A percentile compares a stretch with the other conserved stretches of the same genome.
Conservation (phyloP, 1,140 invertebrate species). For the Augochlora pura region DNA sequence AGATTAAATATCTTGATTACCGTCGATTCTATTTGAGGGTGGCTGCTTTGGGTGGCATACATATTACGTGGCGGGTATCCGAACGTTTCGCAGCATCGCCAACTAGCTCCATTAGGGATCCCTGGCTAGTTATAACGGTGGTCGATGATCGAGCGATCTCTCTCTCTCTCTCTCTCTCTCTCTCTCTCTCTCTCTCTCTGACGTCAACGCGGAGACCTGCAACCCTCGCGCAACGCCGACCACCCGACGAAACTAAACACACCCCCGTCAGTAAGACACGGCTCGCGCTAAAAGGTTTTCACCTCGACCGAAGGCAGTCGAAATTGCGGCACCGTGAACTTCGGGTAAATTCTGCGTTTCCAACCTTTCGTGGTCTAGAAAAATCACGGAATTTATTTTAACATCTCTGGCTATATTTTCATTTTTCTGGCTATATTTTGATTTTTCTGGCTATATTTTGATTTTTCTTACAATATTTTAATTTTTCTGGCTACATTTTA, state of each 20-base stretch:
- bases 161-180: no score
- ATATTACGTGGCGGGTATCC: neutral
- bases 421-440: no score
- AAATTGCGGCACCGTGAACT: no score
- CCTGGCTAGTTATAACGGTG: neutral
- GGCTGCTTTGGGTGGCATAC: neutral
- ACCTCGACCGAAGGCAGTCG: neutral
- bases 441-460: no score
- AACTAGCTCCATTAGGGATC: neutral
- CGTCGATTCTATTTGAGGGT: neutral
- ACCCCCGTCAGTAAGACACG: neutral
- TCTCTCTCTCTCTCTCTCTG: no score
- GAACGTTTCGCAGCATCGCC: neutral
- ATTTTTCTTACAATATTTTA: no score
- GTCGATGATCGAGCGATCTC: neutral
- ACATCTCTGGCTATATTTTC: no score
- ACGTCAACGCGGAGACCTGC: neutral
- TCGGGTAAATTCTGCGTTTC: no score
- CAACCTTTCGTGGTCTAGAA: no score
- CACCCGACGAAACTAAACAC: constrained; percentile 1
- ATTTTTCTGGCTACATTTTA: no score
- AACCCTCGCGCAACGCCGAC: neutral
- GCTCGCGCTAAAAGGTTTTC: neutral
- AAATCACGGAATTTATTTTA: no score
- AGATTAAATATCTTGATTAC: constrained; percentile 1